Conservation (phyloP, 1,140 invertebrate species). For the Maconellicoccus hirsutus region DNA sequence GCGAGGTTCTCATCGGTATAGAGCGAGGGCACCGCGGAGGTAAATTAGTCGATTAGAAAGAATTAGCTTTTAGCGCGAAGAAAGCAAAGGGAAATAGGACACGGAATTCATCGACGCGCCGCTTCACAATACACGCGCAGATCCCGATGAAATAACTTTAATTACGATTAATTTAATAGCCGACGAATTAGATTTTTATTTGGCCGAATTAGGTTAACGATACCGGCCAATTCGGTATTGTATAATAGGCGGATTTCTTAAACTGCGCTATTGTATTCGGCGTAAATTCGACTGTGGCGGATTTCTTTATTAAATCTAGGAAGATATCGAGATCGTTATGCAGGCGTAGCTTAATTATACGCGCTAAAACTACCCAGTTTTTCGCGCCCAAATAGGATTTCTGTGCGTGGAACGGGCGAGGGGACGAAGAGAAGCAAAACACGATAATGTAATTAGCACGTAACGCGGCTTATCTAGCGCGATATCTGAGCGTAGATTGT, state of each 20-base stretch:
- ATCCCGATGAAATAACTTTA: neutral
- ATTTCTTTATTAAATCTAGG: too few species aligned
- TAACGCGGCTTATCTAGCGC: neutral
- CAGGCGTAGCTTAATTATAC: too few species aligned
- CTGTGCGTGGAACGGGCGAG: too few species aligned
- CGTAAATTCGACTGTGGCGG: too few species aligned
- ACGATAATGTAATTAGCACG: too few species aligned
- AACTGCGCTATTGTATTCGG: too few species aligned
- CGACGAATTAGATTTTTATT: neutral
- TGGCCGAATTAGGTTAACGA: neutral
- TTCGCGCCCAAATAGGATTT: too few species aligned
- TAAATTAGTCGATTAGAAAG: conserved; percentile 3
- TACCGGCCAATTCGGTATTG: neutral
- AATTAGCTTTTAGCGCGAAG: neutral
- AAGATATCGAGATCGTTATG: too few species aligned
- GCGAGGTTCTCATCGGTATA: neutral
- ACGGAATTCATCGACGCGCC: conserved; percentile 1
- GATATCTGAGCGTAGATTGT: neutral
- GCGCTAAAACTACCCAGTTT: too few species aligned
- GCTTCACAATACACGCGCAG: neutral
- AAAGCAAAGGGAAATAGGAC: neutral
- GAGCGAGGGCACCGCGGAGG: too few species aligned
- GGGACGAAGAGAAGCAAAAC: too few species aligned
- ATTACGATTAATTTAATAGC: neutral
- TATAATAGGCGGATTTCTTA: too few species aligned